Base-by-base conservation (phyloP, 2,797 vertebrate species). In the Muscicapa striata region DNA sequence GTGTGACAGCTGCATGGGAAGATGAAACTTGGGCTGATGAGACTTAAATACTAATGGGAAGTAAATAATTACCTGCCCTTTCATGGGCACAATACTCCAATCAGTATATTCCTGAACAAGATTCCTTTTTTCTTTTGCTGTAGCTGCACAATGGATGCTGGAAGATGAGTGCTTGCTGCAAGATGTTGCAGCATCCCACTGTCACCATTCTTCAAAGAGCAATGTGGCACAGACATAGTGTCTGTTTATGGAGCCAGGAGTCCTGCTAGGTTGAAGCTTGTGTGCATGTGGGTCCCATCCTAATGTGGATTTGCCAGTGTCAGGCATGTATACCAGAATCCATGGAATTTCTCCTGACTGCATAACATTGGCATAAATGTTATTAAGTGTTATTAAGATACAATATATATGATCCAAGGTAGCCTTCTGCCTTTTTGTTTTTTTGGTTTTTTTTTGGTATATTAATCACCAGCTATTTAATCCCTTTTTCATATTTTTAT, bases 51-150 rank as follows among this genome's bases (percentile, higher is more conserved):
- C 48, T 84, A 68, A 80, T 14, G 15, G 43, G 30, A 90, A 92
- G 52, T 90, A 94, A 94, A 86, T 68, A 95, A 90, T 32, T 88
- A 66, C 40, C 26, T 93, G 43, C 27, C 30, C 6, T 88, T 90
- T 92, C 81, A 92, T 20, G 29, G 13, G 0, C 55, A 68, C 69
- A 93, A 61, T 84, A 58, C 17, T 81, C 34, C 21, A 61, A 75
- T 78, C 70, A 88, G 55, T 84, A 62, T 43, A 81, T 63, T 84
- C 20, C 66, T 48, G 73, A 91, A 51, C 15, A 81, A 43, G 22
- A 78, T 78, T 90, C 40, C n/a, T 78, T 91, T 74, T 34, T 93
- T 43, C 49, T 59, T 88, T 83, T 81, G 17, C 43, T 58, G 36
- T 45, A 81, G 58, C 43, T 2, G 1, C 43, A 78, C 64, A 87